These are phyloP conservation scores for Sycon ciliatum DNA, from an alignment of 37 sponge, comb jelly and placozoan genomes.

Conservation along the genomic window DNA sequence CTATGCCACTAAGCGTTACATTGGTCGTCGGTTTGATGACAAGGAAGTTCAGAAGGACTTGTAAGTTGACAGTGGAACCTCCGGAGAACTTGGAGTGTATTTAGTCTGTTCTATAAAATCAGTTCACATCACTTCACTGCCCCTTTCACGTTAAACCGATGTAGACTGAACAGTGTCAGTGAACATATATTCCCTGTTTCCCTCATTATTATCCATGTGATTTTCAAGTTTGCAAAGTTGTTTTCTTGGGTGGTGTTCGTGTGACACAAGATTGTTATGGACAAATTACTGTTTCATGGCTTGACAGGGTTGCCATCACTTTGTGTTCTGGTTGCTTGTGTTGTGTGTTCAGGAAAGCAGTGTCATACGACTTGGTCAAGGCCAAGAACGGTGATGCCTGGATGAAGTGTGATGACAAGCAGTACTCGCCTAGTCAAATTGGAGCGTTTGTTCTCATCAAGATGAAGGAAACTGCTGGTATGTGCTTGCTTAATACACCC, in stretches of 20 bases:
- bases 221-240: too few relatives aligned
- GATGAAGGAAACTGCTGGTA: slow-evolving; percentile 97
- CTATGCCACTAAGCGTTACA: slow-evolving; percentile 84
- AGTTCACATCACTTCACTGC: too few relatives aligned
- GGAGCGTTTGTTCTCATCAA: slow-evolving; percentile 94
- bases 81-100: too few relatives aligned
- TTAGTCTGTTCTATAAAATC: too few relatives aligned
- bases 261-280: neutral
- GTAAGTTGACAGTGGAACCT: slow-evolving; percentile 37
- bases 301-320: neutral
- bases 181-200: too few relatives aligned
- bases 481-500: too few relatives aligned
- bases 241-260: too few relatives aligned
- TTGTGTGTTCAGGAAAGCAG: slow-evolving; percentile 46
- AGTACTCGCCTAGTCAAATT: slow-evolving; percentile 95
- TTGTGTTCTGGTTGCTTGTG: neutral
- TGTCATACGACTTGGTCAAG: slow-evolving; percentile 75
- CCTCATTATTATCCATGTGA: too few relatives aligned
- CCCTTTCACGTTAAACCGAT: too few relatives aligned
- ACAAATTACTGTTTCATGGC: neutral
- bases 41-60: slow-evolving; percentile 72
- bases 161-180: too few relatives aligned
- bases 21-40: slow-evolving; percentile 93
- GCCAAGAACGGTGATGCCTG: slow-evolving; percentile 97
- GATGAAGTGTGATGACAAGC: slow-evolving; percentile 76